Evolutionary conservation across 2,888 invertebrate genomes (phyloP).

Genomic region (Ormia ochracea): DNA sequence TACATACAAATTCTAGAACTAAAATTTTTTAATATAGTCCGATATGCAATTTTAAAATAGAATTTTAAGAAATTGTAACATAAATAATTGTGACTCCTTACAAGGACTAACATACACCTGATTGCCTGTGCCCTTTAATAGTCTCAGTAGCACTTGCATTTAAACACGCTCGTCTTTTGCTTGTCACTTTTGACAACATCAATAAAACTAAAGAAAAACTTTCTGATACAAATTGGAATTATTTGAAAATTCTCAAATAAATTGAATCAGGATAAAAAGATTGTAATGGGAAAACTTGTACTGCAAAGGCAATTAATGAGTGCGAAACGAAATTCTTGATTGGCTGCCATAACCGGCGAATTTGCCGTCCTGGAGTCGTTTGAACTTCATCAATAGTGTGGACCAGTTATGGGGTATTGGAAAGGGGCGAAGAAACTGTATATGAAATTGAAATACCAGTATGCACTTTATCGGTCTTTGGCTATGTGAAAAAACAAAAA

Average conservation of each 20-base stretch:
- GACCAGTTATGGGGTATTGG: neutral
- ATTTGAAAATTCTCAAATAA: neutral
- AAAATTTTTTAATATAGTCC: too few relatives aligned
- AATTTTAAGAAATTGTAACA: too few relatives aligned
- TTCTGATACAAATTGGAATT: too few relatives aligned
- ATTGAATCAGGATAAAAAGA: neutral
- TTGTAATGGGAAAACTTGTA: neutral
- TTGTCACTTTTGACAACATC: too few relatives aligned
- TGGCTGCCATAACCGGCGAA: slow-evolving; percentile 19
- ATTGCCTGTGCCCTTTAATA: too few relatives aligned
- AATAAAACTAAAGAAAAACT: too few relatives aligned
- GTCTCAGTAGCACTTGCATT: too few relatives aligned
- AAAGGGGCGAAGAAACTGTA: slow-evolving; percentile 76
- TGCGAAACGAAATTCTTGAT: neutral
- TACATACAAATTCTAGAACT: too few relatives aligned
- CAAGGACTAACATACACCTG: too few relatives aligned
- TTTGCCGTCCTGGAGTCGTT: slow-evolving; percentile 39
- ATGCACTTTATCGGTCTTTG: slow-evolving; percentile 83
- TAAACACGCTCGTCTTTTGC: too few relatives aligned
- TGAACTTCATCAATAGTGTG: neutral
- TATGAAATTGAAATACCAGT: slow-evolving; percentile 84
- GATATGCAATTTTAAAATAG: too few relatives aligned
- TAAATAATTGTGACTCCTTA: too few relatives aligned
- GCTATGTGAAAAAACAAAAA: slow-evolving; percentile 79
- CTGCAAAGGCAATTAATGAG: neutral